These are phyloP conservation scores for Cochlearius cochlearius DNA, from an alignment of 2,113 vertebrate species.

Conservation along the genomic window DNA sequence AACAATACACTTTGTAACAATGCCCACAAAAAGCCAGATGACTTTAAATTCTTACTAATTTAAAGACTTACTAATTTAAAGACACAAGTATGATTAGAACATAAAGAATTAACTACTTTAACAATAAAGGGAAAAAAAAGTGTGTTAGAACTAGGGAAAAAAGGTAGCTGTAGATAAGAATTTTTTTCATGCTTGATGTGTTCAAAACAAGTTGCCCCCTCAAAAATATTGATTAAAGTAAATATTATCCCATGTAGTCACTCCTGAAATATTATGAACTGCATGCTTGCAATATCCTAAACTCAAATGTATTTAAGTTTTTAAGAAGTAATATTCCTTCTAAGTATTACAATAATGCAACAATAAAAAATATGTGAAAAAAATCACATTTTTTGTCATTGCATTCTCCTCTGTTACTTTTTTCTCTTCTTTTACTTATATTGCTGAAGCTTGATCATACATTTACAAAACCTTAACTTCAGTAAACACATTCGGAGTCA, in stretches of 20 bases:
- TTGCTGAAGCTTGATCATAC: not conserved
- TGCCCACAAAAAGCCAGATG: not conserved
- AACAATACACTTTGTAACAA: not conserved
- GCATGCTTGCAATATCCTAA: not conserved
- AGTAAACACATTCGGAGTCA: not conserved
- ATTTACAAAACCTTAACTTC: not conserved
- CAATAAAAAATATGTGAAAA: not conserved
- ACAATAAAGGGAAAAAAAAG: not conserved
- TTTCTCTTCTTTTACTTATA: not conserved
- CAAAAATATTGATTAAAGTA: not conserved
- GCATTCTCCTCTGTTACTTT: not conserved
- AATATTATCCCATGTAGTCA: not conserved
- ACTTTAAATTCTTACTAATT: not conserved
- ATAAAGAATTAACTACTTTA: not conserved
- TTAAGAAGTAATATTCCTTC: not conserved
- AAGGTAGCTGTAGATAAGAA: not conserved
- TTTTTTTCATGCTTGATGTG: not conserved
- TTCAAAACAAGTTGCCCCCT: not conserved
- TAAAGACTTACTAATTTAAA: not conserved
- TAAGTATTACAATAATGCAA: not conserved
- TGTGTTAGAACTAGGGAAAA: not conserved
- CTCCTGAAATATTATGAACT: not conserved
- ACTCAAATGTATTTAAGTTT: not conserved
- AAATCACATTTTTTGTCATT: too few relatives aligned
- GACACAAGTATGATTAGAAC: not conserved